Percentiles rank a stretch among this genome's conserved stretches.
Evolutionary conservation across 1,140 invertebrate species (phyloP).

Genomic region (Copidosoma floridanum): DNA sequence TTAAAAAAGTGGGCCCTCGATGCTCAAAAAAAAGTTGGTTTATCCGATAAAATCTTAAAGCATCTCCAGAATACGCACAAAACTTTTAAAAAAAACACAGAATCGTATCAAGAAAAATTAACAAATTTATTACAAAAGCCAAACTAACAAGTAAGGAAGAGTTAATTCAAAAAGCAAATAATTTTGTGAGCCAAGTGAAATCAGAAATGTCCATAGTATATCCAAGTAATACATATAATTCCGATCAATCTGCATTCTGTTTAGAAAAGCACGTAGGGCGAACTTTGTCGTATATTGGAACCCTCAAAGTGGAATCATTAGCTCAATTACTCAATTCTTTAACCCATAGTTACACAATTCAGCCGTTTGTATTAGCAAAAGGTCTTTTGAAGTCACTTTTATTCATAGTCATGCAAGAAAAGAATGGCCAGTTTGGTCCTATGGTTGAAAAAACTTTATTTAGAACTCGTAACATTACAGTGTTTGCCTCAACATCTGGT

Average conservation of each 20-base stretch:
- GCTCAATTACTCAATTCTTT: conserved; percentile 1
- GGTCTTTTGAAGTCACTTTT: conserved; percentile 13
- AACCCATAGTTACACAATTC: conserved; percentile 24
- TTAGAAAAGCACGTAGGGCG: conserved; percentile 15
- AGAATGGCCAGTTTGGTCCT: conserved; percentile 24
- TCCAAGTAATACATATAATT: conserved; percentile 1
- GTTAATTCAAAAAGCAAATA: neutral
- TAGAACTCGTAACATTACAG: neutral
- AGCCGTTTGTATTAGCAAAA: conserved; percentile 14
- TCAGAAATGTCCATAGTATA: neutral
- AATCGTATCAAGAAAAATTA: too few relatives aligned
- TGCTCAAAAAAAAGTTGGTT: neutral
- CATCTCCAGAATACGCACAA: neutral
- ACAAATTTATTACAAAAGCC: neutral
- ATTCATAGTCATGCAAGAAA: conserved; percentile 27
- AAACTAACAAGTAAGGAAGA: too few relatives aligned
- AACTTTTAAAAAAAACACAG: neutral
- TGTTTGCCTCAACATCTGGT: conserved; percentile 20
- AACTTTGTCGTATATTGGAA: conserved; percentile 4
- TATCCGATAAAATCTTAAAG: neutral
- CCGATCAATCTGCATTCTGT: conserved; percentile 16
- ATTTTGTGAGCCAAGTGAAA: neutral
- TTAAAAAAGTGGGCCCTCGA: neutral
- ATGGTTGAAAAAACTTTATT: conserved; percentile 24
- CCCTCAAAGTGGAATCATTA: neutral